phyloP scores from a whole-genome alignment of 2,888 invertebrate genomes.

The Torymus tubicola region DNA sequence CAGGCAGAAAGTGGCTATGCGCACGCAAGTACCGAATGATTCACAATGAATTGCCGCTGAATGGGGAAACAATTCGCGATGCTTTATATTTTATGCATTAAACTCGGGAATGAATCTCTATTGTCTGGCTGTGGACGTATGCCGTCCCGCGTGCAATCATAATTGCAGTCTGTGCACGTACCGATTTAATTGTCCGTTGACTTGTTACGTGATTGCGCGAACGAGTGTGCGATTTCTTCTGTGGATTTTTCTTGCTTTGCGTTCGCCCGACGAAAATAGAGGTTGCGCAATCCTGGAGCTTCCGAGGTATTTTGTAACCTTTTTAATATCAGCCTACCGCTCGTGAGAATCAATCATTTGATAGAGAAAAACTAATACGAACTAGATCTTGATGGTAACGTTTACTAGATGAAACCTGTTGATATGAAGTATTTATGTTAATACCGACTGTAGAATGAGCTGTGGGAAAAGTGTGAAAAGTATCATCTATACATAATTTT shows the following conservation, averaged over 20 bases:
- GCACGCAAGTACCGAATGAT: slow-evolving; percentile 3
- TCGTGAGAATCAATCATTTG: no score
- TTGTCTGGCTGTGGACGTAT: slow-evolving; percentile 13
- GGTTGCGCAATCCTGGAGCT: no score
- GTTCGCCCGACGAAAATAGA: no score
- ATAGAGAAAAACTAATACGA: no score
- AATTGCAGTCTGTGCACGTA: background rate
- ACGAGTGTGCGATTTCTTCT: background rate
- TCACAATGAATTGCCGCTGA: slow-evolving; percentile 25
- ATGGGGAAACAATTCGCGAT: slow-evolving; percentile 40
- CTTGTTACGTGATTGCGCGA: background rate
- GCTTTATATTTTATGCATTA: slow-evolving; percentile 53
- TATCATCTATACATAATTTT: no score
- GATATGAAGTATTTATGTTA: no score
- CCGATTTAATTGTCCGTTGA: background rate
- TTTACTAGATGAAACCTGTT: no score
- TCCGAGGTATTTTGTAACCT: no score
- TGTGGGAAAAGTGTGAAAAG: no score
- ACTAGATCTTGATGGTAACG: no score
- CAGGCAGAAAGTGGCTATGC: background rate
- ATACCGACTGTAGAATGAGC: no score
- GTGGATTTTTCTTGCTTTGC: background rate
- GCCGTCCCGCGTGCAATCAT: background rate
- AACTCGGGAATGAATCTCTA: slow-evolving; percentile 30
- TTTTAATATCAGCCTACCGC: no score